Evolutionary conservation across 35 echinoderm and acorn worm species (phyloP), one percentile per base, ranked within the genome.

Genomic region (Apostichopus parvimensis): DNA sequence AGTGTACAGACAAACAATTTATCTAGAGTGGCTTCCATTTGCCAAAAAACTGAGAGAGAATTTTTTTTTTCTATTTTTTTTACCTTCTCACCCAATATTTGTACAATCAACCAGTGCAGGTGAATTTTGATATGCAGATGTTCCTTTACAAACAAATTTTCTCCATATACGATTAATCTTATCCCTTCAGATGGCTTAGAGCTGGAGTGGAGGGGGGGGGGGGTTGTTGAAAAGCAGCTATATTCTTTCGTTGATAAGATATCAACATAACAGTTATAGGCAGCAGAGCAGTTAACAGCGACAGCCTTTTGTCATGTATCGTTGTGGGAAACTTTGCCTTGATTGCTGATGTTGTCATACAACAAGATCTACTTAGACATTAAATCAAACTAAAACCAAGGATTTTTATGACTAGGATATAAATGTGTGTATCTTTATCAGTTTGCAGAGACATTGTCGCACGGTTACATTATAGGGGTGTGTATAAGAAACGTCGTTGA

Each of bases 21-120:
- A 4, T 7, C 17, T 82, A 12, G n/a, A 82, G 79, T 82, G 79
- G 25, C 14, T 82, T 8, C 64, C 64, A 68, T 82, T 11, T 34
- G 79, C 79, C n/a, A 10, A 82, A 82, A 45, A 82, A 45, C 79
- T 82, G 79, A 53, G 79, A 57, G 79, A 82, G 54, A 82, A 54
- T 7, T 56, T 56, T 54, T 45, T 45, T 45, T 4, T 45, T 45
- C 3, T 45, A 25, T 45, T 45, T 45, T 45, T 45, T 45, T 45
- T 45, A 45, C 34, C 34, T 45, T 45, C 34, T 45, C 34, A 53
- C 55, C 52, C 79, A 56, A 56, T 82, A n/a, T 82, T 82, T 82
- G 52, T 53, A 82, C 25, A 34, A 82, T 82, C 79, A 82, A 82
- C 34, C 79, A 82, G 79, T 82, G 79, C 79, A 82, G 79, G 79